Evolutionary conservation across 2,113 vertebrate genomes (phyloP).

Genomic region (Cinclus cinclus): DNA sequence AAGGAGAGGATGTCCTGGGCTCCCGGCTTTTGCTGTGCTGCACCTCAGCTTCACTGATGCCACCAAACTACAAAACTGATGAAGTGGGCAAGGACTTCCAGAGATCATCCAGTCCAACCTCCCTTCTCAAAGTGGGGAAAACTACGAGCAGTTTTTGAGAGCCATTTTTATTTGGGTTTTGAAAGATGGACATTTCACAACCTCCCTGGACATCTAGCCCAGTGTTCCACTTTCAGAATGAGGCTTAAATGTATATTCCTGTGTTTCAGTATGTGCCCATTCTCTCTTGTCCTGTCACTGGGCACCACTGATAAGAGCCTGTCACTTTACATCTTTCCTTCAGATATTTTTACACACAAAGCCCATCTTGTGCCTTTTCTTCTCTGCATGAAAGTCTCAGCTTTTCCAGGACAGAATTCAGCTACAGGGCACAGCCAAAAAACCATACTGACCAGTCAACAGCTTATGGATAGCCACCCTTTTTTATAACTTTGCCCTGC

Average conservation of each 20-base stretch:
- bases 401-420: neutral
- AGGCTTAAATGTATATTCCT: neutral
- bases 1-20: neutral
- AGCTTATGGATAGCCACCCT: neutral
- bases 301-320: neutral
- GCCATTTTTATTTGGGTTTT: neutral
- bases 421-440: neutral
- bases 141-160: accelerated
- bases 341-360: neutral
- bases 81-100: neutral
- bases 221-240: neutral
- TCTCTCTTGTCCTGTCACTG: neutral
- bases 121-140: neutral
- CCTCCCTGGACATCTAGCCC: neutral
- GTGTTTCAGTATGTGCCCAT: neutral
- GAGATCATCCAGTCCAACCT: neutral
- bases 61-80: neutral
- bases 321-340: neutral
- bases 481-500: neutral
- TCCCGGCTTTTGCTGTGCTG: neutral
- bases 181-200: neutral
- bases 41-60: neutral
- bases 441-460: neutral
- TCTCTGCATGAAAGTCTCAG: neutral
- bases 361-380: neutral